These are phyloP conservation scores for Hapalemur alaotrensis DNA, from an alignment of 2,797 vertebrate species.

Conservation along the genomic window DNA sequence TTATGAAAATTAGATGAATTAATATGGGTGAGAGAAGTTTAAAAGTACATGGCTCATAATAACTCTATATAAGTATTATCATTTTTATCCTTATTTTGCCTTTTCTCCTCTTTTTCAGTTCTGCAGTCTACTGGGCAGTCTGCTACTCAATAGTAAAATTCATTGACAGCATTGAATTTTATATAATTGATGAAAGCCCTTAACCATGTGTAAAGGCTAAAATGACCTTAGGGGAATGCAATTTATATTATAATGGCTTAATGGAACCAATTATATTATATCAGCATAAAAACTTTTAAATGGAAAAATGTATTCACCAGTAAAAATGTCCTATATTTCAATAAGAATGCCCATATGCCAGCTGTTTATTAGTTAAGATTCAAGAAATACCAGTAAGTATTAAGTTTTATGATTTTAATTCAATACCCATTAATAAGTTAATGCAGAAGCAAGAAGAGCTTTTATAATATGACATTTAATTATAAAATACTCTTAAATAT, in stretches of 20 bases:
- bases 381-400: constrained; percentile 65
- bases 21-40: background rate
- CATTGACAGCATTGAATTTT: constrained; percentile 44
- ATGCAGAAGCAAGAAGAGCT: constrained; percentile 77
- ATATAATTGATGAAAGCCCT: constrained; percentile 52
- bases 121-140: background rate
- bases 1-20: background rate
- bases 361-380: constrained; percentile 72
- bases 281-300: constrained; percentile 72
- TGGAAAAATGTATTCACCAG: constrained; percentile 59
- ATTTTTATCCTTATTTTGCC: constrained; percentile 11
- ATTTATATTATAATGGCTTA: constrained; percentile 74
- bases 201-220: constrained; percentile 60
- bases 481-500: constrained; percentile 80
- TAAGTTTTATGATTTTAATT: constrained; percentile 74
- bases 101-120: background rate
- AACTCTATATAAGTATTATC: background rate
- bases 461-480: constrained; percentile 83
- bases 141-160: background rate
- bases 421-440: constrained; percentile 80
- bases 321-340: constrained; percentile 67
- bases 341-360: constrained; percentile 62
- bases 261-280: constrained; percentile 73
- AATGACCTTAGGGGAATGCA: constrained; percentile 59
- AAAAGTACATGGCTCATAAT: background rate